Conservation (phyloP, 2,797 vertebrate genomes). For the Chiloscyllium punctatum region DNA sequence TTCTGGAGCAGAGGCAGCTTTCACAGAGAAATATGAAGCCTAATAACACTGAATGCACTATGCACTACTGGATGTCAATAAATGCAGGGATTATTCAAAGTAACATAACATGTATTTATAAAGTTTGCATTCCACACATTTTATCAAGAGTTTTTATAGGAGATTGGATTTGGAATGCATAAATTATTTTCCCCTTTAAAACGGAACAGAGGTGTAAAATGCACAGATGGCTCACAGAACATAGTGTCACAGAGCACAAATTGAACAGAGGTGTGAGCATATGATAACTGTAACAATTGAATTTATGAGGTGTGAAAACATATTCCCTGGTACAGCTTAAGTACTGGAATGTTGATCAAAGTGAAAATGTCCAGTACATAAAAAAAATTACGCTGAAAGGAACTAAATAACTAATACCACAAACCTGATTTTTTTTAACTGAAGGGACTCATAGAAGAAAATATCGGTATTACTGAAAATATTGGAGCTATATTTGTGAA, state of each 20-base stretch:
- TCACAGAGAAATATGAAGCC: background rate
- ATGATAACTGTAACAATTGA: conserved; percentile 36
- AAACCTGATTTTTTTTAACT: background rate
- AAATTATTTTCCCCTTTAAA: conserved; percentile 11
- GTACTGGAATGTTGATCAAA: conserved; percentile 22
- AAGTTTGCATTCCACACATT: background rate
- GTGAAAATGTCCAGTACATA: conserved; percentile 18
- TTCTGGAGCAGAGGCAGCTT: background rate
- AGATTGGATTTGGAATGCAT: conserved; percentile 13
- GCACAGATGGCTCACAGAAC: conserved; percentile 28
- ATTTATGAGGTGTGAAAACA: conserved; percentile 34
- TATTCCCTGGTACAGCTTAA: conserved; percentile 17
- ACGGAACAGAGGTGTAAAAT: conserved; percentile 25
- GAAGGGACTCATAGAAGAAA: background rate
- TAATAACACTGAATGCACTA: background rate
- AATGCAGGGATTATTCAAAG: background rate
- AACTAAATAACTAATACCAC: background rate
- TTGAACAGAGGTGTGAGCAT: conserved; percentile 24
- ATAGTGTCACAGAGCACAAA: conserved; percentile 8
- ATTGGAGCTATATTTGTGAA: background rate
- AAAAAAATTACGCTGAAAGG: background rate
- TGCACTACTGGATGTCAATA: background rate
- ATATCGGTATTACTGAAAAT: background rate
- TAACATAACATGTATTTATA: background rate
- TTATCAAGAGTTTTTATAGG: conserved; percentile 11